phyloP scores from a whole-genome alignment of 2,888 invertebrate species.

The Microplitis manilae region DNA sequence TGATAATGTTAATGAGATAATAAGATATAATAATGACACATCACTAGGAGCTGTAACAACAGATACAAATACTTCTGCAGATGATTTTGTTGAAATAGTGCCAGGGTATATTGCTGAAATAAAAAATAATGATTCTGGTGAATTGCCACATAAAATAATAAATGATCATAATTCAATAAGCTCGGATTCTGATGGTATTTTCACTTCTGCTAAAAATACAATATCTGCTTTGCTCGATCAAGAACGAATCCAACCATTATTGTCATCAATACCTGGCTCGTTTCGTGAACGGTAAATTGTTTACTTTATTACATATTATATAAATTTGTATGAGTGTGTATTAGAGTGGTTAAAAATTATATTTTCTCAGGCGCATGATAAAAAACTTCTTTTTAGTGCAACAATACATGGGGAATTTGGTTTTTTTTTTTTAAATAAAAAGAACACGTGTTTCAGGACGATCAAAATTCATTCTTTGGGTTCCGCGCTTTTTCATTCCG shows the following conservation, averaged over 20 bases:
- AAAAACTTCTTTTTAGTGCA: too few species aligned
- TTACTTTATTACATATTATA: background rate
- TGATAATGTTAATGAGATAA: slow-evolving; percentile 40
- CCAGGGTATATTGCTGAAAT: slow-evolving; percentile 46
- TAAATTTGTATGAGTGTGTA: too few species aligned
- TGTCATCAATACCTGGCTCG: slow-evolving; percentile 60
- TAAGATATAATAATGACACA: slow-evolving; percentile 47
- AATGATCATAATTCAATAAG: slow-evolving; percentile 77
- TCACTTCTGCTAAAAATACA: slow-evolving; percentile 77
- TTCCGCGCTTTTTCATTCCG: too few species aligned
- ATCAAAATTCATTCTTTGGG: too few species aligned
- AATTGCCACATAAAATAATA: slow-evolving; percentile 46
- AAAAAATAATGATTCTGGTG: slow-evolving; percentile 48
- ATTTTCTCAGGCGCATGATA: too few species aligned
- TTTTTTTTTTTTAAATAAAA: too few species aligned
- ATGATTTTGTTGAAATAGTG: slow-evolving; percentile 68
- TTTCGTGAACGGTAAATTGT: slow-evolving; percentile 66
- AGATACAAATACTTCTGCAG: slow-evolving; percentile 55
- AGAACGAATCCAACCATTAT: slow-evolving; percentile 59
- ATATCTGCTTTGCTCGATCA: slow-evolving; percentile 64
- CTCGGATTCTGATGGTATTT: slow-evolving; percentile 82
- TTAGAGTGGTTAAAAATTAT: too few species aligned
- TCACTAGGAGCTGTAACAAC: slow-evolving; percentile 1
- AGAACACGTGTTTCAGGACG: too few species aligned
- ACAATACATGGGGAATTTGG: too few species aligned